A percentile compares a stretch with the other conserved stretches of the same genome.
These are phyloP conservation scores for Cacatua alba DNA, from an alignment of 2,113 vertebrate genomes.

Conservation along the genomic window DNA sequence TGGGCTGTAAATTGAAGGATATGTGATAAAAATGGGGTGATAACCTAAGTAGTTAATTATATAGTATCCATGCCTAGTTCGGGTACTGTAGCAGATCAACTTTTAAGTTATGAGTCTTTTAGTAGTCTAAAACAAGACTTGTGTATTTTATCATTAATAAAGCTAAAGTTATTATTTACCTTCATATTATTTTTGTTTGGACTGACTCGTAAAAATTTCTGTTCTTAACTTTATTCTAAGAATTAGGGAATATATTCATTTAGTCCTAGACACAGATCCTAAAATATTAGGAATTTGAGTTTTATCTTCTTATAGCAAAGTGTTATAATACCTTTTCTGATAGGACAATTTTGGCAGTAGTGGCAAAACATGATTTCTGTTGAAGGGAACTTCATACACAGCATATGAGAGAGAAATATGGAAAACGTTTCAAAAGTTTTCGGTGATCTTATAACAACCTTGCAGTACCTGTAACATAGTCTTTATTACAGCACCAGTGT, in stretches of 20 bases:
- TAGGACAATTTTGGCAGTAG: constrained; percentile 38
- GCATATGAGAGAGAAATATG: constrained; percentile 50
- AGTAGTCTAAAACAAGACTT: neutral
- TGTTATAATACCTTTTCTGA: constrained; percentile 39
- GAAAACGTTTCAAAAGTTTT: constrained; percentile 61
- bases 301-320: constrained; percentile 21
- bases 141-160: neutral
- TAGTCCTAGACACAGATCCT: neutral
- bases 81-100: neutral
- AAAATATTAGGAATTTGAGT: constrained; percentile 17
- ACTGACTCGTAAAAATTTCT: neutral
- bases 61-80: neutral
- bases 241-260: neutral
- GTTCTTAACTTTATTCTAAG: neutral
- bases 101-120: neutral
- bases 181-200: neutral
- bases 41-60: neutral
- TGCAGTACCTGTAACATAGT: constrained; percentile 4
- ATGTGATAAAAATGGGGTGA: neutral
- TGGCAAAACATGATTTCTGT: constrained; percentile 42
- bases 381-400: constrained; percentile 49
- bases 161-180: neutral
- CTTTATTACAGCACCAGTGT: neutral
- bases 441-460: constrained; percentile 58
- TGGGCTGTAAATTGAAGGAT: neutral